Evolutionary conservation across 1,140 invertebrate genomes (phyloP).

Genomic region (Leptonema lineaticorne): DNA sequence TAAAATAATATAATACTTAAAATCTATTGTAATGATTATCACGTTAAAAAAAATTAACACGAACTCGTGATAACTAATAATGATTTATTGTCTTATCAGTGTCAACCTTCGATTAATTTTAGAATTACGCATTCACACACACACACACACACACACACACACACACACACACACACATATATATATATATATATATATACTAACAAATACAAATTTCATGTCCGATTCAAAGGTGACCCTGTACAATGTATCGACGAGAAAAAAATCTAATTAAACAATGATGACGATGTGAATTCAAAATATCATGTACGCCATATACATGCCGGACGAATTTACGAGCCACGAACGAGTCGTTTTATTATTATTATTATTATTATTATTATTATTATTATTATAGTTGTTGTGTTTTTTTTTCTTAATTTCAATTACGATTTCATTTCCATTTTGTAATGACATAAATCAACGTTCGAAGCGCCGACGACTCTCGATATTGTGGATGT

Average conservation of each 20-base stretch:
- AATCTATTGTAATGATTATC: too few species aligned
- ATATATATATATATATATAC: too few species aligned
- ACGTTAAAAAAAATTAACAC: neutral
- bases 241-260: slow-evolving; percentile 2
- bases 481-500: neutral
- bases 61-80: too few species aligned
- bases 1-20: too few species aligned
- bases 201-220: neutral
- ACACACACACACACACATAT: neutral
- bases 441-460: slow-evolving; percentile 18
- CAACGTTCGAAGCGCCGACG: slow-evolving; percentile 1
- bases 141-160: too few species aligned
- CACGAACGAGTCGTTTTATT: slow-evolving; percentile 7
- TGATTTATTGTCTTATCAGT: slow-evolving; percentile 15
- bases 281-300: slow-evolving; percentile 10
- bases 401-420: too few species aligned
- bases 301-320: neutral
- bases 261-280: slow-evolving; percentile 18
- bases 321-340: slow-evolving; percentile 5
- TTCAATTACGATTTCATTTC: slow-evolving; percentile 18
- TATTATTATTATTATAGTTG: too few species aligned
- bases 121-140: neutral
- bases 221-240: neutral
- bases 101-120: slow-evolving; percentile 7
- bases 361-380: too few species aligned